phyloP scores from a whole-genome alignment of 2,113 vertebrate species.

The Raja brachyura region DNA sequence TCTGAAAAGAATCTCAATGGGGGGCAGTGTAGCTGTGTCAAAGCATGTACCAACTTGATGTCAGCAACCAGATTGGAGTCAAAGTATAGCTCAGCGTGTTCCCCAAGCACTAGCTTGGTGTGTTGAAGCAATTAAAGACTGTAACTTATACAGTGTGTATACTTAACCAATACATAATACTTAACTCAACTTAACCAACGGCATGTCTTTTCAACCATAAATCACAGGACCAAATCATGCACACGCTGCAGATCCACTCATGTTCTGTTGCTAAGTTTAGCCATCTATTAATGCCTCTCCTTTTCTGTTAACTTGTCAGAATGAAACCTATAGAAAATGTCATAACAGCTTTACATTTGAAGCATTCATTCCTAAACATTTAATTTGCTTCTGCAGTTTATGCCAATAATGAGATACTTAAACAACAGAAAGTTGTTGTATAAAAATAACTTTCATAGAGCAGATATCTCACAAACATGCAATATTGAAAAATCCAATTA shows the following conservation, averaged over 20 bases:
- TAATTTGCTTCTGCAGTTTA: background rate
- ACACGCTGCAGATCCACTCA: background rate
- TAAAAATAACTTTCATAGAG: background rate
- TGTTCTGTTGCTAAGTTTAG: constrained; percentile 28
- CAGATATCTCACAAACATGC: background rate
- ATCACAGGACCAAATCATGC: background rate
- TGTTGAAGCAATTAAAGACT: background rate
- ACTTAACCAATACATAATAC: no score
- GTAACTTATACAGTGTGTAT: background rate
- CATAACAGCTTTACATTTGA: background rate
- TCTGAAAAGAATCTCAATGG: background rate
- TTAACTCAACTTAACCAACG: background rate
- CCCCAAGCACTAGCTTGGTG: background rate
- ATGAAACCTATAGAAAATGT: background rate
- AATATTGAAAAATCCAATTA: no score
- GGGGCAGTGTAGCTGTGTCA: background rate
- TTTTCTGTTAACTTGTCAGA: background rate
- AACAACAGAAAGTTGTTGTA: background rate
- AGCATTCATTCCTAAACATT: background rate
- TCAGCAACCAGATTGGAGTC: background rate
- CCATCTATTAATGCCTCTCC: background rate
- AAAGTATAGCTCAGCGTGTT: background rate
- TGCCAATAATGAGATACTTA: background rate
- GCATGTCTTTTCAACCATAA: background rate
- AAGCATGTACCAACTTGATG: background rate